A percentile compares a stretch with the other conserved stretches of the same genome.
phyloP scores from a whole-genome alignment of 2,797 vertebrate genomes.

The Nothura maculosa region DNA sequence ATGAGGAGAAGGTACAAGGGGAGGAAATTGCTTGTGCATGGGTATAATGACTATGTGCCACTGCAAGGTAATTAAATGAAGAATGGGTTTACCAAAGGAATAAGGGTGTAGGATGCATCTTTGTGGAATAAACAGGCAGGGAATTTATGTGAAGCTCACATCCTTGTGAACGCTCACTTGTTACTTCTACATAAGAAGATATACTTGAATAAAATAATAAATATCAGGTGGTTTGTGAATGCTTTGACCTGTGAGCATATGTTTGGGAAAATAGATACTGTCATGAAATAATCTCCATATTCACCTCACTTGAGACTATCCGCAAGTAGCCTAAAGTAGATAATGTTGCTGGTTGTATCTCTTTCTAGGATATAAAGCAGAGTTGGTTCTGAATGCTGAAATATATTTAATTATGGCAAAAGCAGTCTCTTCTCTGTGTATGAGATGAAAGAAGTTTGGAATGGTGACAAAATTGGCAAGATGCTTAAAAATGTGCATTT shows the following conservation, averaged over 20 bases:
- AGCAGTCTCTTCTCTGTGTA: not conserved
- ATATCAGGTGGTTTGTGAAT: not conserved
- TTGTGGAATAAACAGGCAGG: not conserved
- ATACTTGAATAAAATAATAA: not conserved
- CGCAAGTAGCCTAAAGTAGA: not conserved
- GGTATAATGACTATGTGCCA: not conserved
- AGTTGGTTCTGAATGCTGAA: not conserved
- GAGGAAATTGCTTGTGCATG: not conserved
- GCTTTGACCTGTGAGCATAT: not conserved
- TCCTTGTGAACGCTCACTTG: not conserved
- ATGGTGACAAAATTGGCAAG: not conserved
- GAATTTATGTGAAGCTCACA: not conserved
- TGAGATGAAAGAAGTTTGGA: not conserved
- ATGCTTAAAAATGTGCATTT: not conserved
- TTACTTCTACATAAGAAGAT: not conserved
- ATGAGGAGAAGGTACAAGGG: not conserved
- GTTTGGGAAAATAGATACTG: not conserved
- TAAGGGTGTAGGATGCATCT: not conserved
- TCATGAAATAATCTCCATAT: not conserved
- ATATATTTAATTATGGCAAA: not conserved
- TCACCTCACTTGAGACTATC: not conserved
- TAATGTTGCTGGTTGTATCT: accelerated
- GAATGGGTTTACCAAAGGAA: accelerated
- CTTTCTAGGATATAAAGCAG: not conserved
- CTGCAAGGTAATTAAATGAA: not conserved